Evolutionary conservation across 2,797 vertebrate species (phyloP).

Genomic region (Syndactyla subalaris): DNA sequence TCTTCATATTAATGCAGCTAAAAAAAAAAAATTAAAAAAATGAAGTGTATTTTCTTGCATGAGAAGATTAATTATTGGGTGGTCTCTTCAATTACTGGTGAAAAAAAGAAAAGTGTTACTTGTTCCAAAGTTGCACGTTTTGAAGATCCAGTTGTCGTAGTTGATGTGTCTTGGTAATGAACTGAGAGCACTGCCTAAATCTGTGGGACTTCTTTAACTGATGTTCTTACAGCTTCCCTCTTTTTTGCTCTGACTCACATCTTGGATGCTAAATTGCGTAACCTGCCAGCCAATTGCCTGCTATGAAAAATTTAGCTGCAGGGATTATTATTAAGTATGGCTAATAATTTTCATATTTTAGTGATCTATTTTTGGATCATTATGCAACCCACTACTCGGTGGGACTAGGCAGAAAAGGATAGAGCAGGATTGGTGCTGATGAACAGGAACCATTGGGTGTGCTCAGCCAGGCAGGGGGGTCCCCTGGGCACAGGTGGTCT

Average conservation of each 20-base stretch:
- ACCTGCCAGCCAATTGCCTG: constrained; percentile 23
- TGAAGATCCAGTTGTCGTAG: not conserved
- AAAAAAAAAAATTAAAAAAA: not conserved
- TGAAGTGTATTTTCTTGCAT: not conserved
- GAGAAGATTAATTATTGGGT: not conserved
- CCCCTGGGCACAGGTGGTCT: not conserved
- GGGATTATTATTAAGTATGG: constrained; percentile 41
- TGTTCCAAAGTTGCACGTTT: not conserved
- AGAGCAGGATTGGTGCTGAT: not conserved
- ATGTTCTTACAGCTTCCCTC: not conserved
- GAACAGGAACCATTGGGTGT: not conserved
- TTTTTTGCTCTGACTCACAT: constrained; percentile 42
- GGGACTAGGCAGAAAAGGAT: not conserved
- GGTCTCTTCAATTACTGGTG: not conserved
- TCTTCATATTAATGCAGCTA: not conserved
- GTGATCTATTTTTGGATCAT: constrained; percentile 23
- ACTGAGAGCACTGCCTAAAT: not conserved
- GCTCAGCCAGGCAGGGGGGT: not conserved
- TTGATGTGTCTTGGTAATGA: not conserved
- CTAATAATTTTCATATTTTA: constrained; percentile 50
- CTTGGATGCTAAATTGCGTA: constrained; percentile 41
- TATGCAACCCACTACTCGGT: not conserved
- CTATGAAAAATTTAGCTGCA: constrained; percentile 23
- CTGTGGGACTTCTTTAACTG: not conserved
- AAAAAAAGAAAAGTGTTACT: not conserved